These are phyloP conservation scores for Sciaenops ocellatus DNA, from an alignment of 2,797 vertebrate genomes.

Conservation along the genomic window DNA sequence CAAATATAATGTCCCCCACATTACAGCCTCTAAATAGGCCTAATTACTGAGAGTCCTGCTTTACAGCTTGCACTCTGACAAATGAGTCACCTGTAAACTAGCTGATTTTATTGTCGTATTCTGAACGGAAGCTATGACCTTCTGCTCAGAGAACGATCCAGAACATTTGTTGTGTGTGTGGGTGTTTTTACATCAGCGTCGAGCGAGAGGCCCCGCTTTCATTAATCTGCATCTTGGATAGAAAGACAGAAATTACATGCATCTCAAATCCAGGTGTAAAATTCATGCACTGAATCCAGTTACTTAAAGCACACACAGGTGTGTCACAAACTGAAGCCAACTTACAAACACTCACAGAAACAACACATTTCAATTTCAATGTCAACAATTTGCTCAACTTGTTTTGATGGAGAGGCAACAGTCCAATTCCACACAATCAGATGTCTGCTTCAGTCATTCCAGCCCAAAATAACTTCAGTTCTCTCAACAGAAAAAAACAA, in stretches of 20 bases:
- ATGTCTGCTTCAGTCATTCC: neutral
- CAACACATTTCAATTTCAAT: neutral
- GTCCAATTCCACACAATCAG: neutral
- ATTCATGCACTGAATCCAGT: too few species aligned
- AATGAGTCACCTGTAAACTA: conserved; percentile 21
- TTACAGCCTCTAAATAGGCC: neutral
- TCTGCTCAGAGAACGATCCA: neutral
- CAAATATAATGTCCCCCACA: neutral
- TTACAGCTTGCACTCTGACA: neutral
- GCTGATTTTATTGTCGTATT: neutral
- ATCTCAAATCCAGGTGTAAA: neutral
- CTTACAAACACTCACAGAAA: neutral
- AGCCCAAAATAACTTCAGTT: neutral
- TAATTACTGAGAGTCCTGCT: neutral
- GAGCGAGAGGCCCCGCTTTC: neutral
- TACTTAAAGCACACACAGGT: neutral
- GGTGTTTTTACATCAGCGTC: neutral
- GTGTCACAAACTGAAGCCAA: neutral
- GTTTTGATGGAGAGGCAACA: neutral
- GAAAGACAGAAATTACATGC: neutral
- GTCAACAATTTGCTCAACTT: neutral
- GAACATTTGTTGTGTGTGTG: neutral
- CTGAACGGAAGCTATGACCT: neutral
- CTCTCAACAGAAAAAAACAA: neutral
- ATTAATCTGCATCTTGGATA: neutral